Evolutionary conservation across 2,113 vertebrate species (phyloP).

Genomic region (Malaclemys terrapin): DNA sequence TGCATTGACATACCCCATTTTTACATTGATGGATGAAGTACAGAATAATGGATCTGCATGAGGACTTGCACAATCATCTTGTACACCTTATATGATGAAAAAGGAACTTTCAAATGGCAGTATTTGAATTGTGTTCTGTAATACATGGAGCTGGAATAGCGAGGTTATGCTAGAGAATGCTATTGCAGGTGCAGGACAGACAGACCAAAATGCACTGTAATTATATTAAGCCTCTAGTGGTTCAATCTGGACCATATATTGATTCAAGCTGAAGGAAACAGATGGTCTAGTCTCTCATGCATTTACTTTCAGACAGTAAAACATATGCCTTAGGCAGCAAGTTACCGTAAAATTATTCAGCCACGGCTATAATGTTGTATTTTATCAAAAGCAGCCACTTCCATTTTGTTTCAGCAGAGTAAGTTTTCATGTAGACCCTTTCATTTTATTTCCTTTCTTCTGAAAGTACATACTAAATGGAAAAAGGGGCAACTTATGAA

Average conservation of each 20-base stretch:
- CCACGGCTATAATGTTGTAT: background rate
- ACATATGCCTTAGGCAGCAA: slow-evolving; percentile 23
- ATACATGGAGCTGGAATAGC: background rate
- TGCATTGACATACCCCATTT: background rate
- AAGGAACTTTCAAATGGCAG: background rate
- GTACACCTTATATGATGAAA: background rate
- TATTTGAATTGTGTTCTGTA: background rate
- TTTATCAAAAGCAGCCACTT: slow-evolving; percentile 53
- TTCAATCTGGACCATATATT: slow-evolving; percentile 27
- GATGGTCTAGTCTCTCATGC: slow-evolving; percentile 43
- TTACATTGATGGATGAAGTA: background rate
- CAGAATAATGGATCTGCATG: background rate
- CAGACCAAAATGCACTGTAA: slow-evolving; percentile 33
- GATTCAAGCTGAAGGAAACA: slow-evolving; percentile 43
- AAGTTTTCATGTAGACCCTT: slow-evolving; percentile 44
- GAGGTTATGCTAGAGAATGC: background rate
- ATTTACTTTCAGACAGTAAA: slow-evolving; percentile 46
- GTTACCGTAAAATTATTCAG: slow-evolving; percentile 51
- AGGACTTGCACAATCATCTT: background rate
- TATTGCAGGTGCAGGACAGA: slow-evolving; percentile 30
- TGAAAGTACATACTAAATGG: slow-evolving; percentile 51
- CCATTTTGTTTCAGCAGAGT: slow-evolving; percentile 53
- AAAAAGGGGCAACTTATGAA: slow-evolving; percentile 51
- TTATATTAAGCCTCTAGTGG: slow-evolving; percentile 32
- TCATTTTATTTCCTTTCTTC: slow-evolving; percentile 38